Base-by-base conservation (phyloP, 2,797 vertebrate species). In the Hozukius guyotensis region DNA sequence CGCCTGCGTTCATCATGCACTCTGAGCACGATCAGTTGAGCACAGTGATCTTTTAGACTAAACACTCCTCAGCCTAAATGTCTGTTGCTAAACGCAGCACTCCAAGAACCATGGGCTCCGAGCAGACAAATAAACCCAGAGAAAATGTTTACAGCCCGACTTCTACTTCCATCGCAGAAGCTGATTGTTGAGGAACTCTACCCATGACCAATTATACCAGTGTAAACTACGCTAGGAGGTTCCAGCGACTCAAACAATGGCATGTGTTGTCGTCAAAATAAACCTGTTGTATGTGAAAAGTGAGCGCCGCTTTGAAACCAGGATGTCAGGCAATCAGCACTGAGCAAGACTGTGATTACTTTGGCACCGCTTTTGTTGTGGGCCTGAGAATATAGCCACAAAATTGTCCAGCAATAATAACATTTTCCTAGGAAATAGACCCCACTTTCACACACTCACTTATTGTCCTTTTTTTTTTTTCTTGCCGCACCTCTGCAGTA, bases 111-210 rank as follows among this genome's bases (percentile, higher is more conserved):
- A 25, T 38, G 73, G 38, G 46, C 70, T 42, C 53, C 34, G 38
- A 79, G 76, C 31, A 65, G 56, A 91, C 87, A 92, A 93, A 94
- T 90, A 89, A 91, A 94, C 91, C 56, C 63, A 12, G 59, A 52
- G 74, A 61, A 87, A 83, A 73, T 87, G 87, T 92, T 94, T 92
- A 88, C 82, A 84, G 81, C 56, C 57, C 24, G 42, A 77, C 34
- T 31, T 81, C 81, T 57, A 63, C 85, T 88, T 90, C 84, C 79
- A 31, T 68, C 56, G 16, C 64, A 79, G 74, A 64, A 75, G 71
- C 74, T 65, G 88, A 91, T 86, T 90, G 90, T 87, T 75, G 80
- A 82, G 72, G 82, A 81, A 75, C 63, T 81, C 81, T 86, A 78
- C 88, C 85, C 88, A 88, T 91, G 89, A 92, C 88, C 84, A 86